Evolutionary conservation across 2,797 vertebrate species (phyloP).

Genomic region (Aplochiton taeniatus): DNA sequence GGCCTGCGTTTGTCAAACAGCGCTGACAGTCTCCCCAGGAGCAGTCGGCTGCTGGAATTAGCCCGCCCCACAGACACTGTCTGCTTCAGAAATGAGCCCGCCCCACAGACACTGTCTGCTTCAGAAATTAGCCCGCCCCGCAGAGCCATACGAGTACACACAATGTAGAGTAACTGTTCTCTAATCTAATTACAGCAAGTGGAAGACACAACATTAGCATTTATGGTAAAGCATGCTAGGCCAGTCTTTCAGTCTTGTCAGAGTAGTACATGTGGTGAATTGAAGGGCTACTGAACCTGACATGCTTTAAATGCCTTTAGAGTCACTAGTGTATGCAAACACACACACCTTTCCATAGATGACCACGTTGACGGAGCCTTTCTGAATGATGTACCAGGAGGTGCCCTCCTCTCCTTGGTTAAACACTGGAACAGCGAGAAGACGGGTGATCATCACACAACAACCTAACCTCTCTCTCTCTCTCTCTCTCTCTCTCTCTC

Average conservation of each 20-base stretch:
- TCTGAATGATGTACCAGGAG: slow-evolving; percentile 99
- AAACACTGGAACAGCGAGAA: slow-evolving; percentile 81
- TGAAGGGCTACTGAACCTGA: no score
- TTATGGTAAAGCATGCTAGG: no score
- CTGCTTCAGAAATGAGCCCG: background rate
- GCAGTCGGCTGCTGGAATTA: background rate
- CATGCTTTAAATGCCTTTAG: no score
- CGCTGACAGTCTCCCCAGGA: background rate
- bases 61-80: background rate
- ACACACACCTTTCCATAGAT: slow-evolving; percentile 91
- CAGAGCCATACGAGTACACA: background rate
- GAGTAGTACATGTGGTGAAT: no score
- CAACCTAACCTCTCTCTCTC: slow-evolving; percentile 8
- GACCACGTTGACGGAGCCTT: slow-evolving; percentile 97
- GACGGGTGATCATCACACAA: slow-evolving; percentile 10
- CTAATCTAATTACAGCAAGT: no score
- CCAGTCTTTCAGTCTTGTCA: no score
- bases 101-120: background rate
- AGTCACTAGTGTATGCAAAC: no score
- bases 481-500: slow-evolving; percentile 1
- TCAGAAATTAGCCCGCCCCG: background rate
- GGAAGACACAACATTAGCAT: no score
- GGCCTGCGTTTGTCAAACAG: slow-evolving; percentile 17
- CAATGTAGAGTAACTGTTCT: no score
- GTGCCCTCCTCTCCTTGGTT: slow-evolving; percentile 99